A percentile compares a stretch with the other conserved stretches of the same genome.
Evolutionary conservation across 2,113 vertebrate species (phyloP).

Genomic region (Ciconia boyciana): DNA sequence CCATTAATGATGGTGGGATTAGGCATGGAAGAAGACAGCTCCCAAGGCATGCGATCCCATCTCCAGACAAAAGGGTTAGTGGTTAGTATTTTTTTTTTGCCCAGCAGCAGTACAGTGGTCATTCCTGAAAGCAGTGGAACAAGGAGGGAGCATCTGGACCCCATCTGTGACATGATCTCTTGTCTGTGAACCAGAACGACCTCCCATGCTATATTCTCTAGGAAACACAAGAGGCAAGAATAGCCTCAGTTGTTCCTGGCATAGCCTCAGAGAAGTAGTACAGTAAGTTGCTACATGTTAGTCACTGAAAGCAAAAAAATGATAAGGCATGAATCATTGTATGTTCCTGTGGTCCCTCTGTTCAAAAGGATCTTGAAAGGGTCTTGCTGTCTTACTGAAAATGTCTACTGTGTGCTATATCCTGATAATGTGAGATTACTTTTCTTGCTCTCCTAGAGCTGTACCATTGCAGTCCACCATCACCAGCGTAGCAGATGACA

Average conservation of each 20-base stretch:
- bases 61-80: not conserved
- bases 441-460: not conserved
- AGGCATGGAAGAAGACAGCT: not conserved
- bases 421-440: not conserved
- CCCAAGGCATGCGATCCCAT: not conserved
- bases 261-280: not conserved
- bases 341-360: not conserved
- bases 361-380: not conserved
- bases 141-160: not conserved
- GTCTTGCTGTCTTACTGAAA: not conserved
- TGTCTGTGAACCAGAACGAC: not conserved
- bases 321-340: not conserved
- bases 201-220: not conserved
- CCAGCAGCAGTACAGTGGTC: fast-evolving
- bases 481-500: not conserved
- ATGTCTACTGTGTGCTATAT: not conserved
- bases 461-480: not conserved
- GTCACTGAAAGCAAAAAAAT: not conserved
- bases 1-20: not conserved
- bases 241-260: not conserved
- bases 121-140: not conserved
- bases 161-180: not conserved
- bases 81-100: not conserved
- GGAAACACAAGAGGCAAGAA: not conserved
- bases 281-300: not conserved